Conservation (phyloP, 2,113 vertebrate genomes). For the Ammospiza caudacuta region DNA sequence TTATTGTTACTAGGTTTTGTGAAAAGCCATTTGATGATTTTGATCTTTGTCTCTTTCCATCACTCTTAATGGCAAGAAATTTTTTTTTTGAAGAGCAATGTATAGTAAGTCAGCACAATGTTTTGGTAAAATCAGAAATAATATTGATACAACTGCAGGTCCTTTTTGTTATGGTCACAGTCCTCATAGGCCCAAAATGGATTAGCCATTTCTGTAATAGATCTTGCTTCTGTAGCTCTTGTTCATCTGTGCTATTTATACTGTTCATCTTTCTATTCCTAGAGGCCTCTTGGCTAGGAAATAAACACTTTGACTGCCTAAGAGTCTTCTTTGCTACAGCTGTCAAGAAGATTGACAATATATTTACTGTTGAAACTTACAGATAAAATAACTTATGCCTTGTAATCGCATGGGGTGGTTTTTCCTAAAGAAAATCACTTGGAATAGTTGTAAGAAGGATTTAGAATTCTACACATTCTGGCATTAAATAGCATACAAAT, state of each 20-base stretch:
- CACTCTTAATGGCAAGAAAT: neutral
- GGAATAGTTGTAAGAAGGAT: neutral
- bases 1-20: neutral
- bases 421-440: neutral
- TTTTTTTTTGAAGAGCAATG: neutral
- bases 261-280: neutral
- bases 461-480: neutral
- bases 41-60: neutral
- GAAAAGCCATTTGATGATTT: neutral
- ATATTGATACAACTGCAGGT: neutral
- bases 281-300: slow-evolving; percentile 3
- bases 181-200: neutral
- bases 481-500: neutral
- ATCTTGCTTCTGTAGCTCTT: neutral
- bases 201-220: neutral
- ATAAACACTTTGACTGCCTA: neutral
- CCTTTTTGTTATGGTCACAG: neutral
- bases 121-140: neutral
- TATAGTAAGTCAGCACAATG: neutral
- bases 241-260: neutral
- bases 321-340: neutral
- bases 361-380: slow-evolving; percentile 31
- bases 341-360: slow-evolving; percentile 21
- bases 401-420: neutral
- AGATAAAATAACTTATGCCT: slow-evolving; percentile 12